These are phyloP conservation scores for Apis laboriosa DNA, from an alignment of 1,140 invertebrate genomes.

Conservation along the genomic window DNA sequence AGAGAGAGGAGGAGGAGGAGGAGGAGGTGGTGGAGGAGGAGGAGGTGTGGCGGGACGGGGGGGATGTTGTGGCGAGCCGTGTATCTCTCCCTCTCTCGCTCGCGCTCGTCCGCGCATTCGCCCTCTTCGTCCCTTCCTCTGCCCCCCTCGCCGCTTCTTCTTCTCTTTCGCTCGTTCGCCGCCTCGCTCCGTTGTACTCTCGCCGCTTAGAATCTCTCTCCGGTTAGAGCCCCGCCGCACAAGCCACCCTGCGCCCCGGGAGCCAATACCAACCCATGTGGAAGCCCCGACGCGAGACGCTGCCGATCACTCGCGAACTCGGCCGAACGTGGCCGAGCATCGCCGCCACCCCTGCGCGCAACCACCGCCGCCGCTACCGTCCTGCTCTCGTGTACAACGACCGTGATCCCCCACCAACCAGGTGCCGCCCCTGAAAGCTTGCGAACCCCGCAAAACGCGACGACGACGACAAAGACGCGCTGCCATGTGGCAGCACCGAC, in stretches of 20 bases:
- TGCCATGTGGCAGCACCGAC: conserved; percentile 75
- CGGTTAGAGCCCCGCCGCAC: conserved; percentile 75
- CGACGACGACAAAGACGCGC: conserved; percentile 24
- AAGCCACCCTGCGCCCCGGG: conserved; percentile 78
- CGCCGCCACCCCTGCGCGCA: conserved; percentile 58
- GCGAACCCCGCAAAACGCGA: conserved; percentile 64
- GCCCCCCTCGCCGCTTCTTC: conserved; percentile 1
- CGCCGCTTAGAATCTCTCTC: conserved; percentile 61
- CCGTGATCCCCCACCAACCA: conserved; percentile 44
- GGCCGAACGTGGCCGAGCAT: conserved; percentile 72
- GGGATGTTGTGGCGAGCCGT: conserved; percentile 74
- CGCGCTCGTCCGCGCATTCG: conserved; percentile 30
- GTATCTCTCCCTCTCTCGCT: conserved; percentile 38
- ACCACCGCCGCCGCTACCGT: conserved; percentile 52
- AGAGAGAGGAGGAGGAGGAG: conserved; percentile 48
- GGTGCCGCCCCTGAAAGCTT: conserved; percentile 65
- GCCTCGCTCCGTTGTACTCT: conserved; percentile 48
- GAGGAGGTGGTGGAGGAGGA: conserved; percentile 41
- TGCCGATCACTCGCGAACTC: conserved; percentile 74
- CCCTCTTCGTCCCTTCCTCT: conserved; percentile 49
- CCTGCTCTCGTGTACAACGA: conserved; percentile 15
- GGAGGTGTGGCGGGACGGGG: conserved; percentile 45
- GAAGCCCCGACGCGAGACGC: conserved; percentile 77
- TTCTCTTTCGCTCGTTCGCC: conserved; percentile 26
- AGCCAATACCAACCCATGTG: conserved; percentile 82